These are phyloP conservation scores for Tetheella fluctuosa DNA, from an alignment of 2,888 invertebrate species.

Conservation along the genomic window DNA sequence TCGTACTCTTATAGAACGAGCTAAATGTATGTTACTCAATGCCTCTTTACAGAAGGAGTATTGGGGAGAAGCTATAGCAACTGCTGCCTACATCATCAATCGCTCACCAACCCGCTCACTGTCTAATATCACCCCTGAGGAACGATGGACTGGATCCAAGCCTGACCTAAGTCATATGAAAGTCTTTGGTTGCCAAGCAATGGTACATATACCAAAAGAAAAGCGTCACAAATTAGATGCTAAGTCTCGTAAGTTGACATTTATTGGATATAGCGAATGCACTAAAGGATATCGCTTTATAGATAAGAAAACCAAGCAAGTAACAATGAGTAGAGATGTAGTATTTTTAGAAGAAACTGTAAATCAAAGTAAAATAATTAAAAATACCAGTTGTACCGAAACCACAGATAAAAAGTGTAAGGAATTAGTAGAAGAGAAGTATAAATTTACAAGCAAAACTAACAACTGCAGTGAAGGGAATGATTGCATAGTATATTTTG, in stretches of 20 bases:
- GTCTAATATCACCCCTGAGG: slow-evolving; percentile 8
- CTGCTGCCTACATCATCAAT: slow-evolving; percentile 12
- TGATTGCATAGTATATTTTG: no score
- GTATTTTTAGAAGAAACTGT: not conserved
- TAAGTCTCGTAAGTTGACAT: not conserved
- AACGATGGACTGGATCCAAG: not conserved
- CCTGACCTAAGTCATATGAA: not conserved
- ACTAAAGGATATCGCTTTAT: not conserved
- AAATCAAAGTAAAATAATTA: no score
- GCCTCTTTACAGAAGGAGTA: not conserved
- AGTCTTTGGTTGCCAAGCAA: not conserved
- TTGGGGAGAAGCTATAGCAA: slow-evolving; percentile 14
- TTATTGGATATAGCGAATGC: not conserved
- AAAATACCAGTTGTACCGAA: not conserved
- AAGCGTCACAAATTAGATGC: not conserved
- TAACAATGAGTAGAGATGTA: not conserved
- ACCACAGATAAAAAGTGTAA: not conserved
- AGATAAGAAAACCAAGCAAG: not conserved
- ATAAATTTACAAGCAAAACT: no score
- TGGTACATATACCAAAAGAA: not conserved
- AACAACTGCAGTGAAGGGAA: no score
- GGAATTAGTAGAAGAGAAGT: not conserved
- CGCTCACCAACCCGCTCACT: not conserved
- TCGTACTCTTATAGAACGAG: slow-evolving; percentile 20
- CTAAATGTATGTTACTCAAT: not conserved